A percentile compares a stretch with the other conserved stretches of the same genome.
Evolutionary conservation across 1,140 invertebrate species (phyloP).

Genomic region (Ridgeia piscesae): DNA sequence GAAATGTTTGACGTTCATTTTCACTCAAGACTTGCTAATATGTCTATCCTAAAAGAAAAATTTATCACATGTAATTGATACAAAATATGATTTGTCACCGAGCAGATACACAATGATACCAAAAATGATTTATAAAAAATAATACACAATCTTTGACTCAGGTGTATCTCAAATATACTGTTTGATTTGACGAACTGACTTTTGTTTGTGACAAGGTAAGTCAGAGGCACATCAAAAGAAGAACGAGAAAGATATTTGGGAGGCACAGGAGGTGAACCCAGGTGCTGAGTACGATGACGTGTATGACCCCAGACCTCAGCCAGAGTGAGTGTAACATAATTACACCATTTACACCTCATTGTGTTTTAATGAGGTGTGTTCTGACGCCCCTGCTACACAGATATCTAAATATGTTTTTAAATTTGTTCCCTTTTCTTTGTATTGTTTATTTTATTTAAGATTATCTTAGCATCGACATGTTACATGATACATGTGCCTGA

Average conservation of each 20-base stretch:
- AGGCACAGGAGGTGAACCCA: slow-evolving; percentile 60
- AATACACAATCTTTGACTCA: not conserved
- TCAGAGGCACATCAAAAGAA: slow-evolving; percentile 27
- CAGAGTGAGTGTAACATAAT: slow-evolving; percentile 58
- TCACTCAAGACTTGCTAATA: not conserved
- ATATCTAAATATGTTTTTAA: too few species aligned
- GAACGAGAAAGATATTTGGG: slow-evolving; percentile 64
- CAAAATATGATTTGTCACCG: not conserved
- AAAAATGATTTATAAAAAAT: not conserved
- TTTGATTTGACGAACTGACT: not conserved
- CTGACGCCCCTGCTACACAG: too few species aligned
- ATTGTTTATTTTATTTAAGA: too few species aligned
- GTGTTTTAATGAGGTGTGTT: too few species aligned
- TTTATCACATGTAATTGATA: not conserved
- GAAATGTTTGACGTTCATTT: not conserved
- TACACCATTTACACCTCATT: too few species aligned
- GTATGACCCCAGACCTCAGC: slow-evolving; percentile 68
- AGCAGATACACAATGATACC: not conserved
- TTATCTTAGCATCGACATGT: too few species aligned
- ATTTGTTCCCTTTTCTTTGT: too few species aligned
- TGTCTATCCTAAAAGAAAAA: not conserved
- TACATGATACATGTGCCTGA: too few species aligned
- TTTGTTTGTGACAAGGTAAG: slow-evolving; percentile 10
- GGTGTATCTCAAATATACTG: not conserved
- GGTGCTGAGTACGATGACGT: slow-evolving; percentile 60